These are phyloP conservation scores for Trachelus iudaicus DNA, from an alignment of 2,888 invertebrate species.

Conservation along the genomic window DNA sequence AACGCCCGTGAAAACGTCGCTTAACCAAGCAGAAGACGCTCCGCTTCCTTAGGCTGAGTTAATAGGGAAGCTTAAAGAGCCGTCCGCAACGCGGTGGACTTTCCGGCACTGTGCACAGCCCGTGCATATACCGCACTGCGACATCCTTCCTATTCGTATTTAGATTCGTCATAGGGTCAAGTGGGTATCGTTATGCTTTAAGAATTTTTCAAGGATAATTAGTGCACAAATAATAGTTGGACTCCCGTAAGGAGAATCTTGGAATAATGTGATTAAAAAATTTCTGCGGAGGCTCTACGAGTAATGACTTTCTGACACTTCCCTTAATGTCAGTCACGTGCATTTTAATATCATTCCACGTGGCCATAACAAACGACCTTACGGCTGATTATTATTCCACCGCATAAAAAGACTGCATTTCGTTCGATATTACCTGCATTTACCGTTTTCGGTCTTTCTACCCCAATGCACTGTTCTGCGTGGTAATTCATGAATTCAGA, in stretches of 20 bases:
- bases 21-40: background rate
- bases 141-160: constrained; percentile 36
- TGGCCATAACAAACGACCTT: background rate
- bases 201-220: background rate
- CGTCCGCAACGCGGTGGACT: background rate
- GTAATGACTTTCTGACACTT: background rate
- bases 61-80: background rate
- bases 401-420: constrained; percentile 38
- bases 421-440: constrained; percentile 39
- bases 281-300: background rate
- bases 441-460: constrained; percentile 1
- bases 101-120: background rate
- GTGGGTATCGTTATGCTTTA: background rate
- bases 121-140: constrained; percentile 45
- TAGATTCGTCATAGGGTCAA: background rate
- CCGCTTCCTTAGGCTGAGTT: background rate
- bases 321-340: background rate
- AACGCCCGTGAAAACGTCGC: background rate
- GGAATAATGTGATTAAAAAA: background rate
- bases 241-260: background rate
- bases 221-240: background rate
- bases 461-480: background rate
- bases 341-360: background rate
- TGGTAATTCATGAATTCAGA: background rate
- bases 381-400: constrained; percentile 1